Evolutionary conservation across 2,888 invertebrate species (phyloP), one percentile per base, ranked within the genome.

Genomic region (Acronicta leporina): DNA sequence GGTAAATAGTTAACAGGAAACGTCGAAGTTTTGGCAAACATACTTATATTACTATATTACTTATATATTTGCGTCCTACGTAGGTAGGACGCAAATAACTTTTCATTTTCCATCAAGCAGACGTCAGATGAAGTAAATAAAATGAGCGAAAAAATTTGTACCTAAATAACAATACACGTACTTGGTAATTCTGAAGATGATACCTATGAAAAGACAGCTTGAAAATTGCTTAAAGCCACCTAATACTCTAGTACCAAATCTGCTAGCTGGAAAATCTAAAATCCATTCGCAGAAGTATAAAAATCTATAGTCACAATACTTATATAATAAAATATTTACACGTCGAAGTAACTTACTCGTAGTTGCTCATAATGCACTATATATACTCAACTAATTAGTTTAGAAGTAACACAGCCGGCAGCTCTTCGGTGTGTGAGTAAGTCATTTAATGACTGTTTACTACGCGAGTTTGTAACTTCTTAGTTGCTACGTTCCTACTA

Each of bases 381-480:
- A 57, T 49, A 59, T 46, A 57, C 63, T 51, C 15, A 51, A 68
- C 66, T 76, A 75, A 75, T 76, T 75, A 73, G 60, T 65, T 70
- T 33, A 56, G 60, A 60, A 68, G 69, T 63, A 73, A 68, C 64
- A 55, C 55, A 56, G 63, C 54, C 45, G 43, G 13, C 48, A 59
- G 52, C 54, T 61, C 56, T 44, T 55, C 41, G 49, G 25, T 60
- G 67, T 80, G 63, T 62, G 51, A 62, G 71, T 72, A 68, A 79
- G 68, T 70, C 67, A 67, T 75, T 72, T 77, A 72, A 71, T 64
- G 64, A 73, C 61, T 74, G 63, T 76, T 80, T 67, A 68, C 65
- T 72, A 67, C 56, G 61, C 61, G 59, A 57, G 64, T 73, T 66
- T 13, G 30, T 11, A 69, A 80, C 69, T 80, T 65, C 60, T 63